Conservation (phyloP, 2,888 invertebrate genomes). For the Lordiphosa andalusiaca region DNA sequence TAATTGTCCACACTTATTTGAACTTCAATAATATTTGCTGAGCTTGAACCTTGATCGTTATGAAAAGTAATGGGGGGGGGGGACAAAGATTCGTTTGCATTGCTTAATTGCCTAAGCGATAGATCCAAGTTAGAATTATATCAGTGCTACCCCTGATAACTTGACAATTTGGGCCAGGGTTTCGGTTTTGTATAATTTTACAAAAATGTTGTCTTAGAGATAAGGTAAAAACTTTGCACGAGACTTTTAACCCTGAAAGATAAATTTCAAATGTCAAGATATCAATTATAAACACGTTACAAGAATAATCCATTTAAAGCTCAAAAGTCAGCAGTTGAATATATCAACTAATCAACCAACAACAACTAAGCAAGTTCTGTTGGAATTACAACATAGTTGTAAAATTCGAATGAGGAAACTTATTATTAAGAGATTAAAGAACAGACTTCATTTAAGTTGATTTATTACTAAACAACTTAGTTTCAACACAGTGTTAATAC, state of each 20-base stretch:
- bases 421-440: too few species aligned
- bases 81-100: slow-evolving; percentile 19
- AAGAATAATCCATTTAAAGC: slow-evolving; percentile 9
- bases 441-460: too few species aligned
- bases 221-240: slow-evolving; percentile 41
- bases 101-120: slow-evolving; percentile 13
- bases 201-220: slow-evolving; percentile 55
- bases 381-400: too few species aligned
- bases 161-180: slow-evolving; percentile 60
- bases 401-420: too few species aligned
- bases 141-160: slow-evolving; percentile 36
- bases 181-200: slow-evolving; percentile 13
- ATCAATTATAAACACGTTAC: slow-evolving; percentile 1
- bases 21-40: slow-evolving; percentile 41
- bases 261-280: too few species aligned
- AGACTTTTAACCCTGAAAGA: slow-evolving; percentile 34
- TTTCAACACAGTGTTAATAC: too few species aligned
- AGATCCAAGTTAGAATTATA: slow-evolving; percentile 7
- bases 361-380: too few species aligned
- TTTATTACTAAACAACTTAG: too few species aligned
- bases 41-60: slow-evolving; percentile 8
- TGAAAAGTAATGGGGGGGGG: too few species aligned
- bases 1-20: slow-evolving; percentile 50
- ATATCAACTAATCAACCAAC: too few species aligned
- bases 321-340: slow-evolving; percentile 1